Evolutionary conservation across 2,113 vertebrate species (phyloP), one percentile per base, ranked within the genome.

Genomic region (Epinephelus cyanopodus): DNA sequence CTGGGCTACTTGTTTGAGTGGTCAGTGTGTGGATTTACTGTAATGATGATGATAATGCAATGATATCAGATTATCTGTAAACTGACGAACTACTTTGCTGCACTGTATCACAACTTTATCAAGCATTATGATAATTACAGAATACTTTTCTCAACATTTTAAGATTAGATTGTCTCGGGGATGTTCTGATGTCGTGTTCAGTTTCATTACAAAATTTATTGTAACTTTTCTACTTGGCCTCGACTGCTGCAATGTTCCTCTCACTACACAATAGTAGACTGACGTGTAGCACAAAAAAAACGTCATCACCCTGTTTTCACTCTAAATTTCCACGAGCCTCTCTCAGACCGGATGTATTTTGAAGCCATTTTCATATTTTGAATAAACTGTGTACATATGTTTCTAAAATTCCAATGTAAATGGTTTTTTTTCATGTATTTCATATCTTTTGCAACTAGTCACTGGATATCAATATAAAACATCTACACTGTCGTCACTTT

Each of bases 361-460:
- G 50, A 76, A 66, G 9, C 25, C 8, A 27, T 29, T 37, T 25
- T 25, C 5, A 72, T 2, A 56, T 39, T 39, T 11, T 48, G 3
- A 82, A 74, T 74, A 74, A 86, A 86, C 62, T 67, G 8, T 69
- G 11, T 37, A 67, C n/a, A 29, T 62, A 33, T 50, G 15, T 79
- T 47, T 62, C 3, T 56, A 27, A 6, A 54, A 74, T 11, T 42
- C 29, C 12, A 47, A 29, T 56, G 5, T 18, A 54, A 66, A 45
- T 45, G 2, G n/a, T n/a, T 29, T 29, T 5, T 29, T 29, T 29
- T 29, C 29, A 5, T 63, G 12, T 37, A 37, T 73, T 71, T 45
- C 19, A 72, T 23, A 5, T 74, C 6, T 5, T 10, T 2, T 56
- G 25, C 63, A 52, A 45, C 23, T 15, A 18, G 17, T 17, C 13